A percentile compares a stretch with the other conserved stretches of the same genome.
Conservation (phyloP, 2,797 vertebrate genomes). For the Typhlichthys eigenmanni region DNA sequence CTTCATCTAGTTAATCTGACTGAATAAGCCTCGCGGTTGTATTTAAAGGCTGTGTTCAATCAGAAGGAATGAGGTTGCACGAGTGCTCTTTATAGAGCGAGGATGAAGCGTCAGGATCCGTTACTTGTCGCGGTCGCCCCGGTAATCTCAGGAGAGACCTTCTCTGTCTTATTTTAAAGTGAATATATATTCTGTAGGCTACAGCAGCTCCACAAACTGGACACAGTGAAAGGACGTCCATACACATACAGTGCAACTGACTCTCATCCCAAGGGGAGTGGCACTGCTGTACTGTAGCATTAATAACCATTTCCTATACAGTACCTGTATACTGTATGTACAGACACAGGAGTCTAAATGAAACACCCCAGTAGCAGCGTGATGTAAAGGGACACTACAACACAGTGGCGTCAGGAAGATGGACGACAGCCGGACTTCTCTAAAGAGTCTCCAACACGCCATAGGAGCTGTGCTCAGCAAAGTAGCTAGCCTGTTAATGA, state of each 20-base stretch:
- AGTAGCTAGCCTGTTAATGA: conserved; percentile 36
- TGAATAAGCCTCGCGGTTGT: no score
- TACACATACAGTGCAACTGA: conserved; percentile 5
- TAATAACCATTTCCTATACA: conserved; percentile 39
- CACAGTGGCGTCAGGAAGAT: conserved; percentile 29
- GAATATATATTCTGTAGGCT: no score
- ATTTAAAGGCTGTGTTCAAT: no score
- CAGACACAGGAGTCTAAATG: conserved; percentile 25
- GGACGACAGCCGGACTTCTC: conserved; percentile 21
- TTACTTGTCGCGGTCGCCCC: no score
- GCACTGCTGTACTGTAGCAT: conserved; percentile 22
- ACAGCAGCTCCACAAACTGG: conserved; percentile 36
- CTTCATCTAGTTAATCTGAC: no score
- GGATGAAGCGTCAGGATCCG: no score
- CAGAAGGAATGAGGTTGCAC: no score
- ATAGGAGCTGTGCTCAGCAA: not conserved
- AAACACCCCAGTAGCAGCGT: conserved; percentile 11
- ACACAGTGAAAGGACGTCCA: not conserved
- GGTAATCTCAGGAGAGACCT: no score
- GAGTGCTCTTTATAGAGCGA: no score
- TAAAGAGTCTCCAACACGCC: conserved; percentile 11
- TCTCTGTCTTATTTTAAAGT: no score
- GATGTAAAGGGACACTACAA: conserved; percentile 8
- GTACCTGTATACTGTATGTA: no score
- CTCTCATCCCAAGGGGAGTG: conserved; percentile 39